A percentile compares a stretch with the other conserved stretches of the same genome.
phyloP scores from a whole-genome alignment of 2,797 vertebrate genomes.

The Ctenosaura bakeri region DNA sequence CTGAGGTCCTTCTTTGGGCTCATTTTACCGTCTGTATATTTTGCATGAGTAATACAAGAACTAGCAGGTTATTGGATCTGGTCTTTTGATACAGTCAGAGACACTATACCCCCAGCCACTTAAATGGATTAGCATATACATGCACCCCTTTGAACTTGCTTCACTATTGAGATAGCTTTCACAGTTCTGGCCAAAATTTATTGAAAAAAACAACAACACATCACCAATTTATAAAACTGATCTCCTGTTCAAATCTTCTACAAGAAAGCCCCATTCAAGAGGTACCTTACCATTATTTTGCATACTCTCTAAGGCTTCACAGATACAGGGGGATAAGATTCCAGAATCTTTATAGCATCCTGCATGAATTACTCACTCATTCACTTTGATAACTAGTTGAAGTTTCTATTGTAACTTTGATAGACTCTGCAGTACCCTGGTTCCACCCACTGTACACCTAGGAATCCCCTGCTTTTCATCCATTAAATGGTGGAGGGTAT shows the following conservation, averaged over 20 bases:
- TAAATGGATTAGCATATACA: slow-evolving; percentile 69
- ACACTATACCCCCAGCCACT: slow-evolving; percentile 64
- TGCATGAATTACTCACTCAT: not conserved
- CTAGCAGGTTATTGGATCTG: slow-evolving; percentile 49
- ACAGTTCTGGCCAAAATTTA: slow-evolving; percentile 61
- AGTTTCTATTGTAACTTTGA: not conserved
- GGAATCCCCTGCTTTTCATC: not conserved
- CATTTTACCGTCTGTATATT: slow-evolving; percentile 37
- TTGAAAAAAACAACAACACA: slow-evolving; percentile 32
- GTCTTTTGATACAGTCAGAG: slow-evolving; percentile 51
- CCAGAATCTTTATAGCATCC: not conserved
- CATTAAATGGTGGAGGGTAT: too few species aligned
- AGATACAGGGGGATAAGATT: not conserved
- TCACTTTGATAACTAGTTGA: not conserved
- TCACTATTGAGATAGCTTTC: slow-evolving; percentile 59
- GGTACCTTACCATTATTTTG: not conserved
- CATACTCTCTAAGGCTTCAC: too few species aligned
- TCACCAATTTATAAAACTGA: slow-evolving; percentile 58
- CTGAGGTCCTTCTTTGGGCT: slow-evolving; percentile 3
- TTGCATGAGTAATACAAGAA: slow-evolving; percentile 44
- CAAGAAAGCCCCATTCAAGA: not conserved
- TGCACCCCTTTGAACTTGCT: slow-evolving; percentile 65
- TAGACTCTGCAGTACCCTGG: not conserved
- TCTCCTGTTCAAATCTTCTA: not conserved
- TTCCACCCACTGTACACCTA: not conserved